A percentile compares a stretch with the other conserved stretches of the same genome.
Evolutionary conservation across 1,140 invertebrate genomes (phyloP).

Genomic region (Andrena cerasifolii): DNA sequence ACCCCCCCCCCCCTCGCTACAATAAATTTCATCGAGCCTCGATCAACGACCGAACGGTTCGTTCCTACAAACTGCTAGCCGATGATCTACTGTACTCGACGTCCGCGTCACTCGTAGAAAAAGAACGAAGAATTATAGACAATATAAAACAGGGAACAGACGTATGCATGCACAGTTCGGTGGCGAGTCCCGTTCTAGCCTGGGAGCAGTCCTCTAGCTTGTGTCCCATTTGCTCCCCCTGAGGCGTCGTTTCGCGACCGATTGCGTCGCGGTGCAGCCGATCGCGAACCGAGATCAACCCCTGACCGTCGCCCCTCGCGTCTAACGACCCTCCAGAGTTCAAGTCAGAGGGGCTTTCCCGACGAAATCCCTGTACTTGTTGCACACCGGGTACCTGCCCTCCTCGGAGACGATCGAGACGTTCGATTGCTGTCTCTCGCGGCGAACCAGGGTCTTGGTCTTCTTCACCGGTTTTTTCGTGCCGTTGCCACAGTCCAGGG

Average conservation of each 20-base stretch:
- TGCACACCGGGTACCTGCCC: slow-evolving; percentile 61
- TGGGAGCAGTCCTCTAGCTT: neutral
- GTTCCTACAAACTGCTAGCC: slow-evolving; percentile 26
- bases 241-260: neutral
- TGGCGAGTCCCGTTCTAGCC: slow-evolving; percentile 7
- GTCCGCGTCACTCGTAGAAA: slow-evolving; percentile 33
- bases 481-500: slow-evolving; percentile 83
- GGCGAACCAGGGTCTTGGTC: slow-evolving; percentile 55
- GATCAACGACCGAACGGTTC: slow-evolving; percentile 39
- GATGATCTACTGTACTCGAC: slow-evolving; percentile 29
- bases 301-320: neutral
- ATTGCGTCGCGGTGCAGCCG: neutral
- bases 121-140: neutral
- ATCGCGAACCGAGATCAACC: neutral
- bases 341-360: slow-evolving; percentile 73
- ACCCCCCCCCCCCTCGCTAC: slow-evolving; percentile 29
- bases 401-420: slow-evolving; percentile 73
- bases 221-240: neutral
- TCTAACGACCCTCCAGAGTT: slow-evolving; percentile 13
- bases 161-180: neutral
- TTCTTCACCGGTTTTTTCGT: slow-evolving; percentile 65
- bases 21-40: slow-evolving; percentile 22
- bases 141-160: too few species aligned
- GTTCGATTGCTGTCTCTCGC: slow-evolving; percentile 66
- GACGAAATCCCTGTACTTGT: slow-evolving; percentile 72